Conservation (phyloP, 1,140 invertebrate genomes). For the Cataglyphis hispanica region DNA sequence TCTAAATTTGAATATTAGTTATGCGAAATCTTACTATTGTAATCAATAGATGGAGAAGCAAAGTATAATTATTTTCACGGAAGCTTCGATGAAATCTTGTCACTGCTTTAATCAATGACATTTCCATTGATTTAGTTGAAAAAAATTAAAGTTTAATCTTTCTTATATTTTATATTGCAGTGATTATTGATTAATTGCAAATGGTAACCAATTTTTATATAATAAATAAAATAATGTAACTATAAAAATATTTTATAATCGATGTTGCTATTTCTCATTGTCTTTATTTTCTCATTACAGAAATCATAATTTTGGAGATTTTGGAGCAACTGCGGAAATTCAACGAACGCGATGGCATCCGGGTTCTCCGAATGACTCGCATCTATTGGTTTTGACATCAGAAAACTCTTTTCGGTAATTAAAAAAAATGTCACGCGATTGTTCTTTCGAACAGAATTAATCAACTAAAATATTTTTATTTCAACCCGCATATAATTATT, state of each 20-base stretch:
- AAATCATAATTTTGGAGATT: slow-evolving; percentile 88
- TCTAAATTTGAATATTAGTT: too few relatives aligned
- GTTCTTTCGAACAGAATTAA: neutral
- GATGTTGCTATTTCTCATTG: neutral
- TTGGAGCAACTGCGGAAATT: slow-evolving; percentile 88
- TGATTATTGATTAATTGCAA: neutral
- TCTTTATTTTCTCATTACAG: slow-evolving; percentile 81
- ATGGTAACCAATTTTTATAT: neutral
- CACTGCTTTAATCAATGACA: too few relatives aligned
- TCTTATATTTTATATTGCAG: neutral
- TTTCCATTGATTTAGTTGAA: too few relatives aligned
- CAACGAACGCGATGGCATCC: slow-evolving; percentile 93
- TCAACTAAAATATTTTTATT: slow-evolving; percentile 5
- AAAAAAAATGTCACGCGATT: neutral
- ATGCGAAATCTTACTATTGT: too few relatives aligned
- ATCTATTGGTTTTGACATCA: slow-evolving; percentile 92
- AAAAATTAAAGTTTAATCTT: neutral
- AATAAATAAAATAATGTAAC: too few relatives aligned
- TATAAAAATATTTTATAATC: too few relatives aligned
- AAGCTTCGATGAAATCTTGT: too few relatives aligned
- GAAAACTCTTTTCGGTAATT: slow-evolving; percentile 93
- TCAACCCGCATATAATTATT: neutral
- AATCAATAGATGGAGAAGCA: too few relatives aligned
- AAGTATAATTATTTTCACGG: too few relatives aligned
- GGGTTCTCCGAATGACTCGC: slow-evolving; percentile 91